These are phyloP conservation scores for Leucopsar rothschildi DNA, from an alignment of 2,113 vertebrate species.

Conservation along the genomic window DNA sequence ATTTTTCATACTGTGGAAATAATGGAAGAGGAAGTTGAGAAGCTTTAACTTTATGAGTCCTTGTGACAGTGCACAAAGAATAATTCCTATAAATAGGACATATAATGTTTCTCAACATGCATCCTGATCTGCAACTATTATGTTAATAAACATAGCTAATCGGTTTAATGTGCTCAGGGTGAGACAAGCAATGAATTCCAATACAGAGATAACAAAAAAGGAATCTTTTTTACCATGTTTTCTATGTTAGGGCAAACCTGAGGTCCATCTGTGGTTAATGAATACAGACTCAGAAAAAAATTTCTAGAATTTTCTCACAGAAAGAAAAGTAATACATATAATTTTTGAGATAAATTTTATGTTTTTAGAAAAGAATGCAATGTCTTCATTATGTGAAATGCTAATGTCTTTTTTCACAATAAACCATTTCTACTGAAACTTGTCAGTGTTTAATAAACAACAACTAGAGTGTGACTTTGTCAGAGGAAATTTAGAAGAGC, in stretches of 20 bases:
- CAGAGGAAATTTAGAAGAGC: background rate
- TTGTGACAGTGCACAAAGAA: slow-evolving; percentile 44
- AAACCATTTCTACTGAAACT: background rate
- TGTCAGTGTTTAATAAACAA: background rate
- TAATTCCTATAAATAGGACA: slow-evolving; percentile 69
- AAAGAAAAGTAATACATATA: background rate
- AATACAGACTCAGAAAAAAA: background rate
- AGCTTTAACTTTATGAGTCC: slow-evolving; percentile 28
- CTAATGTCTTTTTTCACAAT: background rate
- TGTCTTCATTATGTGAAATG: background rate
- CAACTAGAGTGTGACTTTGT: background rate
- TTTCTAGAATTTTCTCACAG: background rate
- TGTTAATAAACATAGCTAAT: slow-evolving; percentile 69
- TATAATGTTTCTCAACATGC: slow-evolving; percentile 55
- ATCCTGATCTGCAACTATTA: slow-evolving; percentile 58
- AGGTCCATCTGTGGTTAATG: background rate
- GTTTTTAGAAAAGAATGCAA: fast-evolving
- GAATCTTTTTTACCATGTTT: background rate
- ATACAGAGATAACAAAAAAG: background rate
- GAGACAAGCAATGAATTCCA: slow-evolving; percentile 37
- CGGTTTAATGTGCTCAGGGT: slow-evolving; percentile 50
- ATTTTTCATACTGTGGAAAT: slow-evolving; percentile 50
- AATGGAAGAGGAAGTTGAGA: slow-evolving; percentile 26
- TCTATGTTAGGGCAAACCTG: background rate
- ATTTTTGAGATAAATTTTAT: background rate